These are phyloP conservation scores for Clarias platycephalus DNA, from an alignment of 2,797 vertebrate species.

Conservation along the genomic window DNA sequence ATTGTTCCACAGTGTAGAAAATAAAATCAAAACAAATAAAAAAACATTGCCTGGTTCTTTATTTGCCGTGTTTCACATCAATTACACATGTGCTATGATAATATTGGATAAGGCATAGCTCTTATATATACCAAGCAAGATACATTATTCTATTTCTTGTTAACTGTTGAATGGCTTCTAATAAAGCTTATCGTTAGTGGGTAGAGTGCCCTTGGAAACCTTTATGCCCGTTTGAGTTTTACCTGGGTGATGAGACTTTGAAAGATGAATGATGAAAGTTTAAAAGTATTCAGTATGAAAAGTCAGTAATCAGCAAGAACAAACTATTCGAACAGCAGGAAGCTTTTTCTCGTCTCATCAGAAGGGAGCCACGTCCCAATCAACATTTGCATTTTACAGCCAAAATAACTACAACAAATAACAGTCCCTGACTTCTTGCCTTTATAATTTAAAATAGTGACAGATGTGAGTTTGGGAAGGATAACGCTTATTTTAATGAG, in stretches of 20 bases:
- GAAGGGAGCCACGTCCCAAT: slow-evolving; percentile 9
- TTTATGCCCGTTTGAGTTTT: not conserved
- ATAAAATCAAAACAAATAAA: too few species aligned
- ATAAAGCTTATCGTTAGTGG: not conserved
- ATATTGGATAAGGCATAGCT: not conserved
- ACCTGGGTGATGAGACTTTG: not conserved
- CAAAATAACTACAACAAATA: slow-evolving; percentile 10
- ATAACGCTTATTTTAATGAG: not conserved
- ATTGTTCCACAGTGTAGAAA: too few species aligned
- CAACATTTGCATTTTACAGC: slow-evolving; percentile 24
- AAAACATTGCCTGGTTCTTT: too few species aligned
- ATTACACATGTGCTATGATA: not conserved
- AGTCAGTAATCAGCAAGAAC: slow-evolving; percentile 27
- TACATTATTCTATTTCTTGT: not conserved
- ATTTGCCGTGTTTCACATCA: not conserved
- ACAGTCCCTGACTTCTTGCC: not conserved
- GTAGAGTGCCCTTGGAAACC: not conserved
- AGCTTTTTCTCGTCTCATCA: slow-evolving; percentile 12
- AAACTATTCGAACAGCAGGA: slow-evolving; percentile 4
- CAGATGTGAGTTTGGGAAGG: not conserved
- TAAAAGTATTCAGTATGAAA: not conserved
- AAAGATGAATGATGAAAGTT: slow-evolving; percentile 20
- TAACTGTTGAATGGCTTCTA: not conserved
- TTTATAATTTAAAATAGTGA: not conserved
- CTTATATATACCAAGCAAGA: too few species aligned